Conservation (phyloP, 2,113 vertebrate species). For the Rostratula benghalensis region DNA sequence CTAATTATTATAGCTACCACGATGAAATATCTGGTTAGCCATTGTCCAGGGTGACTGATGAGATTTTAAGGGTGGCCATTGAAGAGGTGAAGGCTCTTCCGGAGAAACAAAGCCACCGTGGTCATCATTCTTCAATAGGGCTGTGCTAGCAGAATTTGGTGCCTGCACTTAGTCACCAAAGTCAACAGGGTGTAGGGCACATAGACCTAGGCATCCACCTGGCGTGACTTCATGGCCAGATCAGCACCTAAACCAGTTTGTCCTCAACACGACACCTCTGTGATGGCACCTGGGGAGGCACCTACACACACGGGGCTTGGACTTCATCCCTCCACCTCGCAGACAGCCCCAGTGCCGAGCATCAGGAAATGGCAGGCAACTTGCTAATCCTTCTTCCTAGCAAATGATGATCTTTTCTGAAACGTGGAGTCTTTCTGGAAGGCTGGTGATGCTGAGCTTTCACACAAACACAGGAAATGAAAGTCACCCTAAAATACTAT, state of each 20-base stretch:
- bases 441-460: background rate
- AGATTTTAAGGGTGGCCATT: background rate
- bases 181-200: background rate
- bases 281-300: slow-evolving; percentile 19
- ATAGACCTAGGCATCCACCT: background rate
- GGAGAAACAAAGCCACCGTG: accelerated
- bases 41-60: background rate
- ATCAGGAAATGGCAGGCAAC: slow-evolving; percentile 38
- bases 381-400: slow-evolving; percentile 46
- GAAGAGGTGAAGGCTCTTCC: background rate
- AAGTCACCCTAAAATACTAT: slow-evolving; percentile 17
- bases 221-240: background rate
- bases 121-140: background rate
- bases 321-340: slow-evolving; percentile 32
- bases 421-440: slow-evolving; percentile 31
- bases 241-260: slow-evolving; percentile 8
- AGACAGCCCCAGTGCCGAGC: slow-evolving; percentile 1
- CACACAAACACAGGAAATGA: background rate
- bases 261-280: background rate
- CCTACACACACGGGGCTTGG: slow-evolving; percentile 9
- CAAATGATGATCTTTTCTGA: slow-evolving; percentile 52
- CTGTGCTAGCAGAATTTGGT: background rate
- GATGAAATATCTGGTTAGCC: background rate
- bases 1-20: background rate
- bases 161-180: background rate